phyloP scores from a whole-genome alignment of 2,797 vertebrate genomes.

The Pseudochaenichthys georgianus region DNA sequence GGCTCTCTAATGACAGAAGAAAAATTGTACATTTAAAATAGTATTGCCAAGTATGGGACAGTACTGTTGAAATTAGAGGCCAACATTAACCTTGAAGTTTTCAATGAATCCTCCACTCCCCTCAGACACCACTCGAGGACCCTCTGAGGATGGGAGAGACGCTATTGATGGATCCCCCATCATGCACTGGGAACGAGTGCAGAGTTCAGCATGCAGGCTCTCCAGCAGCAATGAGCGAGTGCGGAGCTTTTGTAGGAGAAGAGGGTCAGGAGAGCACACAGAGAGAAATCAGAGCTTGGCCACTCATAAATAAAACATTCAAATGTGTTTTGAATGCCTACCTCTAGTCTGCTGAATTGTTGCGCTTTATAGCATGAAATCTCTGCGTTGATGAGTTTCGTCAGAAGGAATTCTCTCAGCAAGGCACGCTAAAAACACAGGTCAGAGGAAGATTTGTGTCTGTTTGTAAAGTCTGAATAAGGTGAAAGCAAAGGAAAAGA shows the following conservation, averaged over 20 bases:
- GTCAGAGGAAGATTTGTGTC: conserved; percentile 5
- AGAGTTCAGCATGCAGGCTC: conserved; percentile 81
- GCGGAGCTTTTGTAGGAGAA: conserved; percentile 74
- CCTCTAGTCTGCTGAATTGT: conserved; percentile 83
- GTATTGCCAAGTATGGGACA: not conserved
- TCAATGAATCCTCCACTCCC: conserved; percentile 87
- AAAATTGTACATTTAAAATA: not conserved
- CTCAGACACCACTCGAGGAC: conserved; percentile 69
- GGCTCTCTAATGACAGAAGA: conserved; percentile 82
- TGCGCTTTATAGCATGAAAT: conserved; percentile 87
- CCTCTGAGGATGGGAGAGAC: conserved; percentile 65
- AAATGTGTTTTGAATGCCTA: conserved; percentile 20
- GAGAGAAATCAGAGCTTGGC: conserved; percentile 2
- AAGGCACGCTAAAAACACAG: conserved; percentile 67
- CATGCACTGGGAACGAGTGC: conserved; percentile 84
- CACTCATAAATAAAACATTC: not conserved
- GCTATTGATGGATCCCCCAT: conserved; percentile 74
- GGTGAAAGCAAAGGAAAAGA: not conserved
- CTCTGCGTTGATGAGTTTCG: conserved; percentile 88
- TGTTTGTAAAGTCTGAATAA: not conserved
- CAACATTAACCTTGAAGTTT: conserved; percentile 82
- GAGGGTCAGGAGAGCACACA: not conserved
- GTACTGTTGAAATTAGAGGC: not conserved
- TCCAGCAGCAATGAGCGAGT: conserved; percentile 86
- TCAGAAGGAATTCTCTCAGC: conserved; percentile 84